Conservation (phyloP, 1,140 invertebrate species). For the Bombus difficillimus region DNA sequence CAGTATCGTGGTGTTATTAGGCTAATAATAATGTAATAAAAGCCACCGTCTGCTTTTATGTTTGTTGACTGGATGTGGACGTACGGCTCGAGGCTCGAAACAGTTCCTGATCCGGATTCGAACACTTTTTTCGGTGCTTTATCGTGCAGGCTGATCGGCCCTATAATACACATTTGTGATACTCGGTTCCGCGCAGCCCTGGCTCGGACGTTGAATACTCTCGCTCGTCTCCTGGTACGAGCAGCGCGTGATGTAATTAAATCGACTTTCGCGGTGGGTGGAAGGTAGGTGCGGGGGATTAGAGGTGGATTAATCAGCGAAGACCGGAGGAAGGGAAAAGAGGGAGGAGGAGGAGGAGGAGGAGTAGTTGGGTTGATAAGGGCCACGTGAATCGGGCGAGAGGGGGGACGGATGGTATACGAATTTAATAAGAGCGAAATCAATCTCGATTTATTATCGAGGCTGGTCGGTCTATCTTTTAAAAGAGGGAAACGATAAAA, state of each 20-base stretch:
- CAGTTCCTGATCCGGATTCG: slow-evolving; percentile 28
- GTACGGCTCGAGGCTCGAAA: background rate
- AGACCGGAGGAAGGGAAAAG: background rate
- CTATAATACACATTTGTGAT: slow-evolving; percentile 44
- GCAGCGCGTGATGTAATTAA: slow-evolving; percentile 63
- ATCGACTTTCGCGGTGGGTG: slow-evolving; percentile 51
- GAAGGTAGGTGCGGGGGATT: background rate
- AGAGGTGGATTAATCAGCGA: slow-evolving; percentile 19
- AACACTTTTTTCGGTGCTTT: slow-evolving; percentile 35
- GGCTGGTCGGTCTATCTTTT: background rate
- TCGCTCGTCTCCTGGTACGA: slow-evolving; percentile 63
- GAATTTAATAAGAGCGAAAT: slow-evolving; percentile 44
- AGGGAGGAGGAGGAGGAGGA: no score
- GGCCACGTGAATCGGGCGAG: background rate
- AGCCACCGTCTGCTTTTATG: background rate
- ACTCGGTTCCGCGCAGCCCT: slow-evolving; percentile 47
- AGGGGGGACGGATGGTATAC: background rate
- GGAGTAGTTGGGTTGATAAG: background rate
- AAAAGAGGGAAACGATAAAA: background rate
- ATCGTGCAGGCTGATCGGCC: slow-evolving; percentile 50
- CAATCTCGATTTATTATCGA: slow-evolving; percentile 28
- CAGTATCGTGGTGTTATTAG: background rate
- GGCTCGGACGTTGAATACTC: slow-evolving; percentile 55
- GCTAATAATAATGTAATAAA: no score
- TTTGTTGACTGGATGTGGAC: background rate